Evolutionary conservation across 92 coral and sea anemone genomes (phyloP), one percentile per base, ranked within the genome.

Genomic region (Muricea muricata): DNA sequence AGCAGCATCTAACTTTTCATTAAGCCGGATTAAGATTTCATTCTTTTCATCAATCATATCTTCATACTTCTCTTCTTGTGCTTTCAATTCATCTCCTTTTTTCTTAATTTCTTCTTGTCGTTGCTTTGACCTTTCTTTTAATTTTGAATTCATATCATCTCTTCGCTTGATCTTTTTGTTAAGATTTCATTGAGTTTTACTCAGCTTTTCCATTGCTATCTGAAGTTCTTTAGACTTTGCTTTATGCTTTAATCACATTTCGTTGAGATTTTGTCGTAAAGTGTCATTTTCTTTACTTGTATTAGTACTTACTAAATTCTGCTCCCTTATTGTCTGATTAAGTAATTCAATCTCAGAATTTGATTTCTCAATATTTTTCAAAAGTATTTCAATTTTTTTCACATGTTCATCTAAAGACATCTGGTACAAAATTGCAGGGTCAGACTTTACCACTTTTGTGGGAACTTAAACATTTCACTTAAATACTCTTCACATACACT

Each of bases 261-360:
- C 50, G 14, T 1, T 12, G 14, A 45, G 50, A 5, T 45, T 45
- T 45, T 2, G 12, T 45, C 12, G 9, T 12, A 45, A 12, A 1
- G 4, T 5, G 14, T 6, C 8, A 45, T 8, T 45, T 18, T 80
- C 75, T 29, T 41, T 30, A 1, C 23, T 80, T 80, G 65, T 39
- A 65, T 63, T 8, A 65, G 14, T 15, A 15, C n/a, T 65, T 0
- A 18, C 18, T 20, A 65, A 60, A 40, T 24, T 65, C 58, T 80
- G 41, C 29, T 80, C 85, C 4, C 47, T 21, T 39, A 80, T 15
- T 65, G 41, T 40, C 29, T 40, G 30, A 65, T 60, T 80, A 60
- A 80, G 63, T 21, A 80, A 63, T 14, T 75, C 76, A 17, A 65
- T 80, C 13, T 80, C 63, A 45, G 65, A 46, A 65, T 76, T 65